These are phyloP conservation scores for Axis porcinus DNA, from an alignment of 2,113 vertebrate species.

Conservation along the genomic window DNA sequence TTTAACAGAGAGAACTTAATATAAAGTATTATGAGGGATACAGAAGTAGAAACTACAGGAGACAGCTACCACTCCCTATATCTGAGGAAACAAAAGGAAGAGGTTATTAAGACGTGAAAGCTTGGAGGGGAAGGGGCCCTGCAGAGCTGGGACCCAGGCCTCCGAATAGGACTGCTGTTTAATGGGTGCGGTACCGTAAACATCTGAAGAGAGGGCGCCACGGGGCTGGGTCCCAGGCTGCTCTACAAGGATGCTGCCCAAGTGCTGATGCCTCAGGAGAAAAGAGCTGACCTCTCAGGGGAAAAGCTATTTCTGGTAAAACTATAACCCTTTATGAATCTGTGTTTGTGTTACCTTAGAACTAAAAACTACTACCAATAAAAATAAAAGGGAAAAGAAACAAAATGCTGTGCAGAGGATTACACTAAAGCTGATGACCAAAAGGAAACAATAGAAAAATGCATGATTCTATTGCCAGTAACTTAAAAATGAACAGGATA, in stretches of 20 bases:
- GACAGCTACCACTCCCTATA: neutral
- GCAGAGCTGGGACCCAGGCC: no score
- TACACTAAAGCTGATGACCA: neutral
- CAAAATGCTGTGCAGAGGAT: neutral
- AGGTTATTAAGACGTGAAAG: neutral
- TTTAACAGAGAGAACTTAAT: neutral
- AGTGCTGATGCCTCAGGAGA: neutral
- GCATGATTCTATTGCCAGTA: neutral
- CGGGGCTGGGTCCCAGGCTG: neutral
- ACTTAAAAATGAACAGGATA: neutral
- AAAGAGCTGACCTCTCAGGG: neutral
- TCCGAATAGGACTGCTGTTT: neutral
- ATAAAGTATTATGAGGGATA: neutral
- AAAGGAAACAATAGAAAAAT: neutral
- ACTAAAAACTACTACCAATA: neutral
- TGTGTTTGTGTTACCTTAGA: neutral
- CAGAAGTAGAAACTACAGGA: neutral
- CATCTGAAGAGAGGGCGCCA: neutral
- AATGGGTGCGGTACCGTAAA: no score
- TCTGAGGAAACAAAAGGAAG: neutral
- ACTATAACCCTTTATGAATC: neutral
- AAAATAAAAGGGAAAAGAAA: neutral
- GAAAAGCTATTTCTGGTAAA: neutral
- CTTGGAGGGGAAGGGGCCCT: neutral
- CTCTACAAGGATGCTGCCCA: no score